Base-by-base conservation (phyloP, 1,140 invertebrate species). In the Drosophila prosaltans region DNA sequence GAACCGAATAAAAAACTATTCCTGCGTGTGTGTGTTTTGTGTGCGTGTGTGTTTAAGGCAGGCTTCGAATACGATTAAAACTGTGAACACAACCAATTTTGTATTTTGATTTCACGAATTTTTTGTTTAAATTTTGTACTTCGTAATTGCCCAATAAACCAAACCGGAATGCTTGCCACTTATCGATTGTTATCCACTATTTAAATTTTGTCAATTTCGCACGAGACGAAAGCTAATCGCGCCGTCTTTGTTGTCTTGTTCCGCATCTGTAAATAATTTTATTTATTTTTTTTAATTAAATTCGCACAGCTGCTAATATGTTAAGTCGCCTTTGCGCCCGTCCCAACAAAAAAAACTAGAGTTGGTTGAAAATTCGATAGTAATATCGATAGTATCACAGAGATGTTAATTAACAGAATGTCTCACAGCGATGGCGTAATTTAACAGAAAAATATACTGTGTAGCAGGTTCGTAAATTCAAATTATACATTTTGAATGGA, bases 171-270 rank as follows among this genome's bases (percentile, higher is more conserved):
- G 60, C 60, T 45, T 11, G 43, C 24, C 57, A 62, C 21, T 58
- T 9, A 21, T 67, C 24, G 10, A 43, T 5, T 43, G 4, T 40
- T 26, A 28, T 62, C 41, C 39, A 11, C 40, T 69, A 54, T 58
- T 58, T 69, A 26, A 32, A 61, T 62, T 78, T 78, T 36, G 68
- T 71, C 60, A 78, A 78, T 65, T 75, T 60, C 68, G 68, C 68
- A 78, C 76, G 76, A 75, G 66, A 59, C 76, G 54, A 78, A 72
- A 72, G 66, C 75, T 78, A 68, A 54, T 62, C 32, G 39, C 40
- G 40, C 36, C 41, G 40, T 45, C 45, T 51, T 51, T 51, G 45
- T 51, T 51, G 45, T 51, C 45, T 62, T 62, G 60, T 62, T 45
- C 39, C 40, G 41, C 60, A 59, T 59, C 57, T 59, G 57, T 59